These are phyloP conservation scores for Neopipo cinnamomea DNA, from an alignment of 2,113 vertebrate species.

Conservation along the genomic window DNA sequence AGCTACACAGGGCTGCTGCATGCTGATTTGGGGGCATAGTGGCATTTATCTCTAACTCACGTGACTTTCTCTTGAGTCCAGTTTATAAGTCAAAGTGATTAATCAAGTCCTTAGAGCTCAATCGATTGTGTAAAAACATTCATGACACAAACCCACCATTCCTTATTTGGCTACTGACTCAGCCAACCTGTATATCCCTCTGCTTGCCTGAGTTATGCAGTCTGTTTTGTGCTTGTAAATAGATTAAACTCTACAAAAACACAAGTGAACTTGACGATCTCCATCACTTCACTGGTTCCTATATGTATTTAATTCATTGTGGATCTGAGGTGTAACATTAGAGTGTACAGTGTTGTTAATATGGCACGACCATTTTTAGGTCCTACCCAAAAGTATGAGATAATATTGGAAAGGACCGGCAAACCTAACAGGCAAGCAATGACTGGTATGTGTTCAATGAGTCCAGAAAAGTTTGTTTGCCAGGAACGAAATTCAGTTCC, in stretches of 20 bases:
- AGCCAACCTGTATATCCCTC: neutral
- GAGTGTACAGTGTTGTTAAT: neutral
- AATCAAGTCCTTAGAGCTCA: neutral
- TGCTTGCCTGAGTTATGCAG: neutral
- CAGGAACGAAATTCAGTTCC: neutral
- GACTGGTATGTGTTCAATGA: neutral
- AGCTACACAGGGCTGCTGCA: neutral
- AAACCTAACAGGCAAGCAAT: neutral
- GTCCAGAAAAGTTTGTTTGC: neutral
- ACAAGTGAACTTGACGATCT: neutral
- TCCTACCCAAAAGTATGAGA: neutral
- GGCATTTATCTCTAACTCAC: neutral
- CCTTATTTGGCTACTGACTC: neutral
- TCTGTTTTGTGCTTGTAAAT: neutral
- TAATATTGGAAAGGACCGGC: neutral
- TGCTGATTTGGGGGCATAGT: neutral
- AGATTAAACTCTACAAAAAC: neutral
- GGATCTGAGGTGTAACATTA: neutral
- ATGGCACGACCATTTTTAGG: neutral
- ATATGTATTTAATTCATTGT: neutral
- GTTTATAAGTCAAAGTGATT: conserved; percentile 16
- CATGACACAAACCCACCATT: neutral
- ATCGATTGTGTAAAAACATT: neutral
- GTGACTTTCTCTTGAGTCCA: neutral
- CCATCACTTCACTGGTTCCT: neutral